These are phyloP conservation scores for Acleris emargana DNA, from an alignment of 2,888 invertebrate genomes.

Conservation along the genomic window DNA sequence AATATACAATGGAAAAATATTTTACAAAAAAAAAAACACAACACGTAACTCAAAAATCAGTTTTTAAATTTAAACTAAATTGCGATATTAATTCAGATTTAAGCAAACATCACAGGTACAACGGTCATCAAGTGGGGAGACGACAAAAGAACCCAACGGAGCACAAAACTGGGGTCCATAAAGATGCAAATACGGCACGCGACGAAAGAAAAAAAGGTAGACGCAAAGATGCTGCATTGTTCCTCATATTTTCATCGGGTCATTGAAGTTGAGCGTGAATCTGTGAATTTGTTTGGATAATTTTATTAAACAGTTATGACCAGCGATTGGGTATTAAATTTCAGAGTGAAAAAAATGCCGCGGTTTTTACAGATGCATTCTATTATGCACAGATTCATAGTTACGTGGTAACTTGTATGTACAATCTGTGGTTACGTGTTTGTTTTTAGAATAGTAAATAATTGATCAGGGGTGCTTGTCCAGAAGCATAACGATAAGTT, in stretches of 20 bases:
- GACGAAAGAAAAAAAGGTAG: conserved; percentile 19
- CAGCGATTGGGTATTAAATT: neutral
- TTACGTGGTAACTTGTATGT: too few species aligned
- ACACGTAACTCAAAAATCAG: too few species aligned
- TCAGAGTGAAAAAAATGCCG: neutral
- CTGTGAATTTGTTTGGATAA: neutral
- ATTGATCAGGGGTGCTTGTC: too few species aligned
- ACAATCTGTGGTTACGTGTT: too few species aligned
- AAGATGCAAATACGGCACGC: conserved; percentile 30
- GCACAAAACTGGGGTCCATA: conserved; percentile 5
- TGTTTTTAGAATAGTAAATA: too few species aligned
- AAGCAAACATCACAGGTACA: conserved; percentile 10
- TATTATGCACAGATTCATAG: neutral
- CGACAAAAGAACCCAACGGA: conserved; percentile 7
- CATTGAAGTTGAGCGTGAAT: conserved; percentile 22
- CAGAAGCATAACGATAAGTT: too few species aligned
- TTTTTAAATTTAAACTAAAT: neutral
- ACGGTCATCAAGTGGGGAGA: conserved; percentile 7
- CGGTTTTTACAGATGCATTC: neutral
- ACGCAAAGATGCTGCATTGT: conserved; percentile 22
- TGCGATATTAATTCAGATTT: conserved; percentile 1
- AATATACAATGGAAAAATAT: too few species aligned
- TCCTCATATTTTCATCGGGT: conserved; percentile 20
- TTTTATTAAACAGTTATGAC: neutral
- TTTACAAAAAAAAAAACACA: too few species aligned